Evolutionary conservation across 35 echinoderm and acorn worm genomes (phyloP).

Genomic region (Strongylocentrotus purpuratus): DNA sequence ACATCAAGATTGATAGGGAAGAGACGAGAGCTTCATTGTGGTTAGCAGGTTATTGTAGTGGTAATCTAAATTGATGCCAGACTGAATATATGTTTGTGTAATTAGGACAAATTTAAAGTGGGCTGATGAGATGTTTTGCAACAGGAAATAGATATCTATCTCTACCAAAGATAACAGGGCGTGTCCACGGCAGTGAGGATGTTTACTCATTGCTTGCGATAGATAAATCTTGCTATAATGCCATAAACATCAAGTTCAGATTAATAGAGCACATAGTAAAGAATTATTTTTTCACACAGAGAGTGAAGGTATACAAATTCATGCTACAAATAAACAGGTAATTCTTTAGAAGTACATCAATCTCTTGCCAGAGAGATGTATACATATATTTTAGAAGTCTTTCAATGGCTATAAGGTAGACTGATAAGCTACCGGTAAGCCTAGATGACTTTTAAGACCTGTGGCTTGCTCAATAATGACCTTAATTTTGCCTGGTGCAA

Average conservation of each 20-base stretch:
- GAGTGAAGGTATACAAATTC: background rate
- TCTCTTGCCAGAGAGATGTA: too few relatives aligned
- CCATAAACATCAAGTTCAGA: background rate
- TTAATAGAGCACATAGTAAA: background rate
- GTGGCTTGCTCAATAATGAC: too few relatives aligned
- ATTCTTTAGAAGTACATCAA: too few relatives aligned
- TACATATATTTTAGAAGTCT: too few relatives aligned
- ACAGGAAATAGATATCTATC: background rate
- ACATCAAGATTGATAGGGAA: background rate
- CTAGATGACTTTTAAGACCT: too few relatives aligned
- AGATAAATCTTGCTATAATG: background rate
- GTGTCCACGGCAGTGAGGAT: background rate
- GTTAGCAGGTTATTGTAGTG: background rate
- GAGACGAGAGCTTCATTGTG: background rate
- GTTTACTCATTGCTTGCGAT: slow-evolving; percentile 15
- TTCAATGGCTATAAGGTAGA: too few relatives aligned
- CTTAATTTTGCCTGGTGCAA: too few relatives aligned
- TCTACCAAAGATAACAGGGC: background rate
- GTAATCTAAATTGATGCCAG: background rate
- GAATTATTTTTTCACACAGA: background rate
- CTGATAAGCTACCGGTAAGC: too few relatives aligned
- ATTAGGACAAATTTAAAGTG: slow-evolving; percentile 5
- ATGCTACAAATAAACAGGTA: background rate
- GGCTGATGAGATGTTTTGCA: background rate
- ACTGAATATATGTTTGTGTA: slow-evolving; percentile 12